These are phyloP conservation scores for Lepus europaeus DNA, from an alignment of 2,113 vertebrate genomes.

Conservation along the genomic window DNA sequence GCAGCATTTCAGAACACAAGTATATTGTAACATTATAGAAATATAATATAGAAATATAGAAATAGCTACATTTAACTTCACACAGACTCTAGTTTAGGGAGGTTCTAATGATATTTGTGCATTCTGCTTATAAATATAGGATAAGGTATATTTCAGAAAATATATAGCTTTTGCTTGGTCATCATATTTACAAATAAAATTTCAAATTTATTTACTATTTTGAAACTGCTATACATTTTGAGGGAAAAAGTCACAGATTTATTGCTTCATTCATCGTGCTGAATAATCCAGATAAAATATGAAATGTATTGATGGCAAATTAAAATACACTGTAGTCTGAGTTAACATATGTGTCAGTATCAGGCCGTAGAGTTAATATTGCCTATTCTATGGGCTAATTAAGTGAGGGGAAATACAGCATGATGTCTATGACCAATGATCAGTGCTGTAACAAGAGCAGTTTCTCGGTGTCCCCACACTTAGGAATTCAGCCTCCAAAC, in stretches of 20 bases:
- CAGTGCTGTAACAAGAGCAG: background rate
- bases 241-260: background rate
- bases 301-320: constrained; percentile 47
- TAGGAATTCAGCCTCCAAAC: background rate
- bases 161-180: background rate
- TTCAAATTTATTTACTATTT: constrained; percentile 51
- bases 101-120: background rate
- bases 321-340: background rate
- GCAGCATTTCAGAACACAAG: constrained; percentile 28
- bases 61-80: constrained; percentile 28
- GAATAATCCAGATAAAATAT: constrained; percentile 26
- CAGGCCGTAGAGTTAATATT: background rate
- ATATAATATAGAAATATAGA: background rate
- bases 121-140: constrained; percentile 18
- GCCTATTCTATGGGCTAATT: background rate
- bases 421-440: background rate
- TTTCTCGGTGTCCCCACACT: background rate
- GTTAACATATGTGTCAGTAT: background rate
- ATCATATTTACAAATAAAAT: constrained; percentile 37
- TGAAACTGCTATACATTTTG: constrained; percentile 3
- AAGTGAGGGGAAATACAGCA: background rate
- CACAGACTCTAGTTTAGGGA: background rate
- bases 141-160: background rate
- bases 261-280: background rate
- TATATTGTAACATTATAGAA: background rate